Evolutionary conservation across 2,797 vertebrate genomes (phyloP).

Genomic region (Halcyon badia): DNA sequence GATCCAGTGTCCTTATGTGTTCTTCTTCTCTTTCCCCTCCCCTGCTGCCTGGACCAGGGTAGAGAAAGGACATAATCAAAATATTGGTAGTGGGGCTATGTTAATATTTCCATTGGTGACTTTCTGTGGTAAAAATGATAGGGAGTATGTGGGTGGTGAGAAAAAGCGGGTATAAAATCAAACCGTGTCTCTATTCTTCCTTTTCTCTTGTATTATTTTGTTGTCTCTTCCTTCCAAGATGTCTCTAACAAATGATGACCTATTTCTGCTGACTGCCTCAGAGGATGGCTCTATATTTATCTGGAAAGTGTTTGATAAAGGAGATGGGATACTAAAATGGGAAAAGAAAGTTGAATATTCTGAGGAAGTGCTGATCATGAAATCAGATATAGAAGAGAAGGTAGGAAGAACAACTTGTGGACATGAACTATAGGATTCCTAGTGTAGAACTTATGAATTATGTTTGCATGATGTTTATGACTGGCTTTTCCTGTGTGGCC

Average conservation of each 20-base stretch:
- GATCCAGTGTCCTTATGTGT: background rate
- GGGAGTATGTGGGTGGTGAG: background rate
- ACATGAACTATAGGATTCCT: background rate
- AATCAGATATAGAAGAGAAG: slow-evolving; percentile 92
- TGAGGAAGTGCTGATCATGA: slow-evolving; percentile 93
- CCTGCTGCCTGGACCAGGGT: background rate
- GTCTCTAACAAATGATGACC: slow-evolving; percentile 89
- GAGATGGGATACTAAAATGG: slow-evolving; percentile 82
- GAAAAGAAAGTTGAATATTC: slow-evolving; percentile 86
- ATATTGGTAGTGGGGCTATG: background rate
- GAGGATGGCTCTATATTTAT: slow-evolving; percentile 91
- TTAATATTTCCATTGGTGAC: background rate
- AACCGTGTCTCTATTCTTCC: background rate
- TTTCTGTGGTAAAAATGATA: background rate
- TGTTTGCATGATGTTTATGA: background rate
- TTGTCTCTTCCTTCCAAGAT: slow-evolving; percentile 82
- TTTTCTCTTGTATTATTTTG: background rate
- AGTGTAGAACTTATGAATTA: background rate
- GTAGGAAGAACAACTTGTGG: slow-evolving; percentile 71
- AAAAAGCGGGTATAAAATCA: background rate
- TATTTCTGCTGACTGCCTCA: slow-evolving; percentile 87
- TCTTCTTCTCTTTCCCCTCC: background rate
- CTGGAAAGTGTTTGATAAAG: slow-evolving; percentile 91
- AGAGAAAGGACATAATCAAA: background rate
- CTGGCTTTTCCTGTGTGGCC: background rate